Conservation (phyloP, 2,797 vertebrate genomes). For the Esox masquinongy region DNA sequence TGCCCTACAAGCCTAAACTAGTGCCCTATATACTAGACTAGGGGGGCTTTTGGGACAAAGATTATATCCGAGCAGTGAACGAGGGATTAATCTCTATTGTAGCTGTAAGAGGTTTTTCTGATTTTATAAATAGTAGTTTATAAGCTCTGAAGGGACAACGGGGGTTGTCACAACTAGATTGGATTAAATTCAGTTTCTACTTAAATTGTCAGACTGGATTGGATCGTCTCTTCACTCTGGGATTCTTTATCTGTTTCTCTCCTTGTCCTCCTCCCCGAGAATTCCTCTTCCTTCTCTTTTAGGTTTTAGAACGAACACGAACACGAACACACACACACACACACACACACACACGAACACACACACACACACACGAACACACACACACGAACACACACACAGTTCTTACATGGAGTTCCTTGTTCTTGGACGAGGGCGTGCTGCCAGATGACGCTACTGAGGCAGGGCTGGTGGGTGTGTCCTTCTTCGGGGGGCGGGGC, state of each 20-base stretch:
- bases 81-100: background rate
- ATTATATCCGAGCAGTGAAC: background rate
- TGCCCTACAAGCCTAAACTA: background rate
- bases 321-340: background rate
- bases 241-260: too few species aligned
- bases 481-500: conserved; percentile 93
- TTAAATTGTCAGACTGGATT: too few species aligned
- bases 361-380: background rate
- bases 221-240: too few species aligned
- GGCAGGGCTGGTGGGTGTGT: conserved; percentile 95
- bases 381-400: conserved; percentile 34
- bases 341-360: conserved; percentile 38
- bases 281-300: background rate
- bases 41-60: background rate
- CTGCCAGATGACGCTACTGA: conserved; percentile 98
- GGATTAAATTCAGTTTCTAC: too few species aligned
- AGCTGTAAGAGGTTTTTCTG: background rate
- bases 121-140: background rate
- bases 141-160: background rate
- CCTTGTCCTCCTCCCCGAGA: too few species aligned
- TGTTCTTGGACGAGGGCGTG: conserved; percentile 98
- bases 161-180: background rate
- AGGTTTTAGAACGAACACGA: background rate
- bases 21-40: background rate
- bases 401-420: conserved; percentile 97